These are phyloP conservation scores for Melikaiella ostensackeni DNA, from an alignment of 2,888 invertebrate species.

Conservation along the genomic window DNA sequence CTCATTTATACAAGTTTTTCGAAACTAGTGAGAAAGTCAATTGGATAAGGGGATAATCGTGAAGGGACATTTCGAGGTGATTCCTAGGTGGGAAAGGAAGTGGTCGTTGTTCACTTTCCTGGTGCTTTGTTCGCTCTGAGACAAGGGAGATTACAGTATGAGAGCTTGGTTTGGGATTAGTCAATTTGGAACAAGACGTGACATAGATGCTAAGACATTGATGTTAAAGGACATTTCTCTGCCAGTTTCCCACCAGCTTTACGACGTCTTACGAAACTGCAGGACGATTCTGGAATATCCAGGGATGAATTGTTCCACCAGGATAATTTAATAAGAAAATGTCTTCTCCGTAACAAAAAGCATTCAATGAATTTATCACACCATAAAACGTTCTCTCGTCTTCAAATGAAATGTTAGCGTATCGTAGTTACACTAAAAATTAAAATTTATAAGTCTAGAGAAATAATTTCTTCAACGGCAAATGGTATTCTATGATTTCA, in stretches of 20 bases:
- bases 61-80: background rate
- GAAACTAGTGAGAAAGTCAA: background rate
- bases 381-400: no score
- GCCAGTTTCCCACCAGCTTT: background rate
- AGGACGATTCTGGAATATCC: background rate
- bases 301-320: background rate
- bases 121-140: slow-evolving; percentile 1
- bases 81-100: background rate
- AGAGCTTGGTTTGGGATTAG: slow-evolving; percentile 29
- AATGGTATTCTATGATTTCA: no score
- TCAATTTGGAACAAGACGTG: slow-evolving; percentile 27
- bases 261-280: background rate
- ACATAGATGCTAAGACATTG: slow-evolving; percentile 16
- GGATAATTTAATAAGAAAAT: background rate
- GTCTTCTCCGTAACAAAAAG: no score
- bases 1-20: background rate
- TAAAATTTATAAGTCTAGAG: no score
- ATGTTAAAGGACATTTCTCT: slow-evolving; percentile 22
- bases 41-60: background rate
- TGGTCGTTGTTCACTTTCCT: background rate
- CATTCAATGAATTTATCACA: no score
- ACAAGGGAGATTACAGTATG: slow-evolving; percentile 16
- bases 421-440: no score
- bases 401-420: no score
- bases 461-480: no score